Conservation (phyloP, 2,797 vertebrate genomes). For the Hylomyscus alleni region DNA sequence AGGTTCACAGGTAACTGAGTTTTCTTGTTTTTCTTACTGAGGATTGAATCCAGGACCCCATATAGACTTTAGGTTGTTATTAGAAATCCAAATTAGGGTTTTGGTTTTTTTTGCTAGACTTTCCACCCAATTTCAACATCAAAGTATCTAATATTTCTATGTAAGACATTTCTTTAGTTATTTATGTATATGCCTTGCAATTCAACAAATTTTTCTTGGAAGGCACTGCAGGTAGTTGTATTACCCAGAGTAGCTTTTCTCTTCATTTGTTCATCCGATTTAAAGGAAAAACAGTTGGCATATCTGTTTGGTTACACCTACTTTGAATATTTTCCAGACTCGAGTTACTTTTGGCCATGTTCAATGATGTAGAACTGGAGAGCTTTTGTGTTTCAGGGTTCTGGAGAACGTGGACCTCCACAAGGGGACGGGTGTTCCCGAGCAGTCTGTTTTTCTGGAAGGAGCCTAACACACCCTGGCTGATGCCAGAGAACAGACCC, state of each 20-base stretch:
- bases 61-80: constrained; percentile 19
- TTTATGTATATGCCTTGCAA: not conserved
- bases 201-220: constrained; percentile 60
- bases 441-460: constrained; percentile 15
- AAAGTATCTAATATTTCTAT: not conserved
- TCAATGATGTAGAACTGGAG: constrained; percentile 7
- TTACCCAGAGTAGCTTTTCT: constrained; percentile 42
- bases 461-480: not conserved
- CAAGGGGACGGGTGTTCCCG: not conserved
- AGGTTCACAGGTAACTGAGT: not conserved
- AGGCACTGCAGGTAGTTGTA: not conserved
- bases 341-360: constrained; percentile 41
- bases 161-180: not conserved
- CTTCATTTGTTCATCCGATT: constrained; percentile 56
- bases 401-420: not conserved
- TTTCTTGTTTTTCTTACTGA: not conserved
- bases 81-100: not conserved
- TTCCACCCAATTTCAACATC: not conserved
- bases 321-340: constrained; percentile 60
- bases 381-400: constrained; percentile 27
- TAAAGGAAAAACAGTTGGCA: constrained; percentile 10
- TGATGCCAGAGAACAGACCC: not conserved
- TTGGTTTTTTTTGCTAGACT: constrained; percentile 40
- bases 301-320: constrained; percentile 47
- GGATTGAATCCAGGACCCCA: not conserved